Evolutionary conservation across 2,113 vertebrate species (phyloP).

Genomic region (Gnathonemus echidnorhynchus): DNA sequence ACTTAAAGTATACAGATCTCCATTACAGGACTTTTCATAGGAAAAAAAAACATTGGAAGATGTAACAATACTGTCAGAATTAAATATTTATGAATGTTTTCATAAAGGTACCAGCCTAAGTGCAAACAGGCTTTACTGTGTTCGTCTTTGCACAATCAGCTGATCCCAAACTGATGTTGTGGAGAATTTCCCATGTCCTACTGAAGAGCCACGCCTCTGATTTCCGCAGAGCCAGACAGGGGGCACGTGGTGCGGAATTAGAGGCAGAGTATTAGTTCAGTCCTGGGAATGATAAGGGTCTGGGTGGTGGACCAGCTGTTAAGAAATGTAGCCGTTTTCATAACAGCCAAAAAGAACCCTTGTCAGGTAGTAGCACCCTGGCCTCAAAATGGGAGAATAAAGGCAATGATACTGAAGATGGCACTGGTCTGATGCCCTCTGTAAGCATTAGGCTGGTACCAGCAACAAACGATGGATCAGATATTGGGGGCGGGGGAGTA

Average conservation of each 20-base stretch:
- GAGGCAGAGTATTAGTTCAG: background rate
- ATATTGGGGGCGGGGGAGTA: too few species aligned
- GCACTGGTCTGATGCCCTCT: background rate
- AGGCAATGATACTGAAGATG: background rate
- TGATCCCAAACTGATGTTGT: background rate
- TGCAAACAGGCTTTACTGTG: background rate
- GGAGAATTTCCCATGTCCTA: background rate
- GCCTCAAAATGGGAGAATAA: background rate
- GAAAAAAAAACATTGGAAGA: background rate
- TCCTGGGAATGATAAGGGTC: background rate
- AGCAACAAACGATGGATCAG: too few species aligned
- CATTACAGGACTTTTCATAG: background rate
- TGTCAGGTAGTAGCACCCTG: background rate
- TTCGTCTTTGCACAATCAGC: background rate
- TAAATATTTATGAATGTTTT: background rate
- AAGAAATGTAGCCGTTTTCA: background rate
- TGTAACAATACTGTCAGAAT: background rate
- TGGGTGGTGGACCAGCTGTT: background rate
- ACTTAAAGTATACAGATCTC: background rate
- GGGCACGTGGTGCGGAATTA: background rate
- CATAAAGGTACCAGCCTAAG: background rate
- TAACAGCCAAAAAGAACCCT: background rate
- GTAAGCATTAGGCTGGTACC: too few species aligned
- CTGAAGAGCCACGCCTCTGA: background rate
- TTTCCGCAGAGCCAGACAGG: background rate